phyloP scores from a whole-genome alignment of 2,888 invertebrate species.

The Nezara viridula region DNA sequence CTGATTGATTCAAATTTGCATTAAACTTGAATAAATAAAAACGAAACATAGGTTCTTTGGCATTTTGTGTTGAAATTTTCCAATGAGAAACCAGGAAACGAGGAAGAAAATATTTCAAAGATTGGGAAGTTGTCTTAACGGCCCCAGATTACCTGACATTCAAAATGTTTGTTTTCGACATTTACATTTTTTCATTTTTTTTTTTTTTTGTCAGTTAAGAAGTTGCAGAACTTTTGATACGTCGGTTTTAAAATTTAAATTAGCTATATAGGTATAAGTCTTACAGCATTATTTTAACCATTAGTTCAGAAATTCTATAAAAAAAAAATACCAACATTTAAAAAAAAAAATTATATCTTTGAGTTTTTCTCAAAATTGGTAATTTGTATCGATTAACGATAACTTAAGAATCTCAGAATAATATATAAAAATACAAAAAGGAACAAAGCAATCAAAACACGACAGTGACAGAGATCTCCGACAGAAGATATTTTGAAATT shows the following conservation, averaged over 20 bases:
- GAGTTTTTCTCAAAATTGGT: too few relatives aligned
- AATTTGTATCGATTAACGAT: too few relatives aligned
- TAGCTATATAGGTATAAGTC: neutral
- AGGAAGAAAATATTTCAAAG: neutral
- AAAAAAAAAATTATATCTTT: too few relatives aligned
- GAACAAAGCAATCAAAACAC: too few relatives aligned
- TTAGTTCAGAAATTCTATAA: neutral
- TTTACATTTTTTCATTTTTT: neutral
- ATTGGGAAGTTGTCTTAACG: neutral
- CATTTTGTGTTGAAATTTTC: slow-evolving; percentile 6
- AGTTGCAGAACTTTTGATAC: neutral
- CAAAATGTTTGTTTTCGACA: neutral
- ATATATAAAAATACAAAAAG: too few relatives aligned
- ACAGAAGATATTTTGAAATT: too few relatives aligned
- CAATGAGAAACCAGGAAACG: neutral
- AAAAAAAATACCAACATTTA: too few relatives aligned
- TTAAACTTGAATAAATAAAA: neutral
- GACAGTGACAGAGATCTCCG: too few relatives aligned
- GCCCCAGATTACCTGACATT: neutral
- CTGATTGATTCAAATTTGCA: slow-evolving; percentile 4
- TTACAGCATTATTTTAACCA: neutral
- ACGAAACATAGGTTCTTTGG: slow-evolving; percentile 3
- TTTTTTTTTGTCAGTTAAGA: neutral
- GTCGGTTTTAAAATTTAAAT: neutral
- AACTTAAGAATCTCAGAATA: too few relatives aligned